Base-by-base conservation (phyloP, 2,113 vertebrate species). In the Odocoileus hemionus region DNA sequence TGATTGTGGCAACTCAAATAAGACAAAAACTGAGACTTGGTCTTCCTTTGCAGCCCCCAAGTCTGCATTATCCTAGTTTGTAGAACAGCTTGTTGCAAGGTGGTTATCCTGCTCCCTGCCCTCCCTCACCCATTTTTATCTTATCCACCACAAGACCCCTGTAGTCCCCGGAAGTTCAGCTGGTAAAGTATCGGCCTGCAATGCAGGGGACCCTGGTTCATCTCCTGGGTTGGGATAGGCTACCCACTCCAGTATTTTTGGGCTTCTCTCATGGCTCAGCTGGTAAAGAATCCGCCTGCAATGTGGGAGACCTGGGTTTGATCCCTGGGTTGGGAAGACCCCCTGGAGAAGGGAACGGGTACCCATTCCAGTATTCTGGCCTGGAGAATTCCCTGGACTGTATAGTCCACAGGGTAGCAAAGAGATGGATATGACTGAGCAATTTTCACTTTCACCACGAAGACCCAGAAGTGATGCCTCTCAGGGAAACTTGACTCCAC, bases 221-320 rank as follows among this genome's bases (percentile, higher is more conserved):
- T 5, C 64, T 67, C 64, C 17, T 36, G 64, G 8, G 8, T 67
- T 67, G 17, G n/a, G 33, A 67, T 21, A 67, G n/a, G 33, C 64
- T 67, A 36, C 64, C 33, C 9, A 67, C n/a, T 67, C 8, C 17
- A 67, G 8, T 67, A 21, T 36, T 67, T 8, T 36, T 36, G 64
- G 64, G 16, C 33, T 17, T 67, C 33, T 33, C 17, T 67, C 64
- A 67, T 36, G 8, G 33, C 33, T 67, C 9, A 67, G 10, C n/a
- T 36, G 64, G n/a, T 36, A 67, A 67, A n/a, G 17, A 36, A 36
- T 67, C n/a, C 33, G 10, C 64, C 33, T 36, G 17, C 17, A 67
- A 36, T 67, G 64, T 36, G 17, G 2, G 4, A 67, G 64, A 67
- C 33, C n/a, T 0, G 0, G 64, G 8, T 19, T 67, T 36, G 64